Evolutionary conservation across 1,140 invertebrate species (phyloP), one percentile per base, ranked within the genome.

Genomic region (Trichoplusia ni): DNA sequence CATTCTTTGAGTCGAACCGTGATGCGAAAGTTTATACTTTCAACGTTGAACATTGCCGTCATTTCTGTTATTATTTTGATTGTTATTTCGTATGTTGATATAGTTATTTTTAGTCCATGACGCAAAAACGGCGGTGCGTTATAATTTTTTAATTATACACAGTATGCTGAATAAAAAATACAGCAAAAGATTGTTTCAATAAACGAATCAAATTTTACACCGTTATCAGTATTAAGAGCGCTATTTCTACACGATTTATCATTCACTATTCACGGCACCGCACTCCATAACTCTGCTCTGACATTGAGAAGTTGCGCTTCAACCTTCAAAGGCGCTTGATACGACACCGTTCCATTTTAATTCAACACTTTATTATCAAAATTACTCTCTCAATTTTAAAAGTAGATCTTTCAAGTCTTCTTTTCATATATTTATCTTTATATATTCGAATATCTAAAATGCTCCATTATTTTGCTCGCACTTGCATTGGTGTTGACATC

Each of bases 401-500:
- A n/a, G n/a, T n/a, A n/a, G n/a, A n/a, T n/a, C n/a, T n/a, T n/a
- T n/a, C n/a, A n/a, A n/a, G n/a, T n/a, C n/a, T n/a, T n/a, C 6
- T 27, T 27, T 16, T 29, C 3, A 16, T 47, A 21, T 21, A 29
- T 49, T 31, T n/a, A 18, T 18, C n/a, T 49, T 44, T 3, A 5
- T n/a, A n/a, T n/a, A n/a, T n/a, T n/a, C n/a, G n/a, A n/a, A 37
- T 18, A 31, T 51, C 14, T 29, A 35, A 62, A 56, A 37, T 56
- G 18, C 23, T 44, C 40, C 49, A 64, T 25, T 47, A 35, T 37
- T 64, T 64, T 64, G 62, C 62, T 56, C 51, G 62, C 25, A 9
- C 18, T 6, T 46, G 8, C 27, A 56, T 18, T 19, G 11, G 14
- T 54, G 38, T 46, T 61, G 21, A 13, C 38, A 25, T 14, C 21